phyloP scores from a whole-genome alignment of 1,140 invertebrate genomes.

The Drosophila triauraria region DNA sequence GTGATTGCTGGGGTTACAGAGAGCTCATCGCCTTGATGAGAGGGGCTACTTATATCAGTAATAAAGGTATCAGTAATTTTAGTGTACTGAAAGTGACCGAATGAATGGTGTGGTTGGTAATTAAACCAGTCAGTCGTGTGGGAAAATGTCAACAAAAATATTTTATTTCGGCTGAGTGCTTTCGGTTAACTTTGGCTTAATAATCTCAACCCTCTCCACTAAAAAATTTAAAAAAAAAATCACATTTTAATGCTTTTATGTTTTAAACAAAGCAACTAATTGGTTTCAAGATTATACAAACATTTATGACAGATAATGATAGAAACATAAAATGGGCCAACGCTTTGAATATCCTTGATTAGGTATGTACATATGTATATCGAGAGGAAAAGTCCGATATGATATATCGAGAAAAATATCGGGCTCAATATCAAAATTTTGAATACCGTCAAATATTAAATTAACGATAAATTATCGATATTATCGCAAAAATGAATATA shows the following conservation, averaged over 20 bases:
- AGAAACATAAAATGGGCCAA: background rate
- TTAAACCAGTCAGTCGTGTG: conserved; percentile 67
- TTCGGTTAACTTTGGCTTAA: conserved; percentile 9
- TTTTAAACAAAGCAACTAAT: background rate
- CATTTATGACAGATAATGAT: background rate
- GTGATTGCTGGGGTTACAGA: conserved; percentile 21
- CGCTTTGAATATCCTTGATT: background rate
- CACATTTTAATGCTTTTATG: conserved; percentile 18
- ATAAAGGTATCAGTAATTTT: conserved; percentile 43
- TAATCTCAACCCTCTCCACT: conserved; percentile 1
- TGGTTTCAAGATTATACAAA: background rate
- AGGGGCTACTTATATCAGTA: conserved; percentile 2
- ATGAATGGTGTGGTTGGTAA: conserved; percentile 43
- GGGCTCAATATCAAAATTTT: too few species aligned
- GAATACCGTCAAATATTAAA: too few species aligned
- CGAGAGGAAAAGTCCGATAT: too few species aligned
- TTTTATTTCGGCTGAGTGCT: conserved; percentile 19
- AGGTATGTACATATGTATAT: too few species aligned
- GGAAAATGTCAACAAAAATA: conserved; percentile 38
- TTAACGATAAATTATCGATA: too few species aligned
- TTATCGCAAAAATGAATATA: too few species aligned
- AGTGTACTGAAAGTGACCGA: conserved; percentile 32
- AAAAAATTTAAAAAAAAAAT: conserved; percentile 1
- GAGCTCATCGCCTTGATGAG: conserved; percentile 29
- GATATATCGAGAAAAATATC: too few species aligned